These are phyloP conservation scores for Sanderia malayensis DNA, from an alignment of 30 jellyfish, hydroid and myxozoan species.

Conservation along the genomic window DNA sequence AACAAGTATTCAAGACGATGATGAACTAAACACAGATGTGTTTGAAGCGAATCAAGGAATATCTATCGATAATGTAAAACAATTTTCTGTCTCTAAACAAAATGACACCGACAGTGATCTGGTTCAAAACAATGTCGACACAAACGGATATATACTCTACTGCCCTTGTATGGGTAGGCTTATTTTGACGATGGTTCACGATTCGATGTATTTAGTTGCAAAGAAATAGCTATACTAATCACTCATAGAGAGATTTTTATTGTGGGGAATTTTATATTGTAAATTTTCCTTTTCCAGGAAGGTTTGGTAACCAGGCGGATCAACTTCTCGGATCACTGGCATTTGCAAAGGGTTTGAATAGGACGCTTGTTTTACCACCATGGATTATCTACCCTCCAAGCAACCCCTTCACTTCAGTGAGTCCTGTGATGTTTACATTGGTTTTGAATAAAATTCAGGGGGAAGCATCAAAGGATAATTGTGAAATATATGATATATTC, in stretches of 20 bases:
- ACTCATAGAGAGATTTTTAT: not conserved
- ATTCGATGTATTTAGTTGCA: not conserved
- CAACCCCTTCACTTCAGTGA: slow-evolving; percentile 63
- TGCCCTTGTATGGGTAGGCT: slow-evolving; percentile 86
- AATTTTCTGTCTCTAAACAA: not conserved
- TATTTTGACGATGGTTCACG: not conserved
- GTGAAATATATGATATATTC: not conserved
- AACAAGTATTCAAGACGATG: not conserved
- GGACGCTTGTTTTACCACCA: slow-evolving; percentile 91
- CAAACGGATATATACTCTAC: slow-evolving; percentile 51
- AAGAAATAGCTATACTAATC: not conserved
- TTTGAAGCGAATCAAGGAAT: slow-evolving; percentile 8
- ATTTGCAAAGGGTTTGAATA: slow-evolving; percentile 79
- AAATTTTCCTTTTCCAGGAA: slow-evolving; percentile 35
- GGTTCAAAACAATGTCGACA: slow-evolving; percentile 20
- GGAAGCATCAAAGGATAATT: not conserved
- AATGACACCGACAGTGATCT: not conserved
- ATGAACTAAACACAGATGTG: not conserved
- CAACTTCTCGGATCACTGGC: slow-evolving; percentile 88
- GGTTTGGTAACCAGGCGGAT: slow-evolving; percentile 99
- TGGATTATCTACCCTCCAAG: slow-evolving; percentile 76
- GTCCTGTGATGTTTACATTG: not conserved
- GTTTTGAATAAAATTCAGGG: not conserved
- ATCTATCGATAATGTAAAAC: slow-evolving; percentile 1
- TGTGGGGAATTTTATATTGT: not conserved